Conservation (phyloP, 1,140 invertebrate genomes). For the Wiebesia pumilae region DNA sequence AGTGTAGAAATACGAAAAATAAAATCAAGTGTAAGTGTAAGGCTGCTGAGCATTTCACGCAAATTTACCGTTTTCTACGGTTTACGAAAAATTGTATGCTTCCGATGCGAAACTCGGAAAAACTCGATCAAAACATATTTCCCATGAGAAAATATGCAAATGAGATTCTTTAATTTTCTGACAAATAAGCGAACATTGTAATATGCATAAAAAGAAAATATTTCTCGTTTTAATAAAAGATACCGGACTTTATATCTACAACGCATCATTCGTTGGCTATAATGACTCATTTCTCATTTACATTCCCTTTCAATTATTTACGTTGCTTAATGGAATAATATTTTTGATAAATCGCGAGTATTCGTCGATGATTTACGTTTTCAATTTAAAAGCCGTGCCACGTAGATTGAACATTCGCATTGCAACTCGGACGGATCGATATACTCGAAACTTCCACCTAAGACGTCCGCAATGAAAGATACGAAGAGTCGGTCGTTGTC, state of each 20-base stretch:
- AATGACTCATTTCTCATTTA: no score
- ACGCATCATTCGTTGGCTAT: no score
- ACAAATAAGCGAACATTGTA: not conserved
- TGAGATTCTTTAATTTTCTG: not conserved
- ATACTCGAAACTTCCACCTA: no score
- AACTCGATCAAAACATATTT: not conserved
- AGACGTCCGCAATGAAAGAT: not conserved
- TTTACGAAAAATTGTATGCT: not conserved
- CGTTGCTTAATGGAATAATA: no score
- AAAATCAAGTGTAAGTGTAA: not conserved
- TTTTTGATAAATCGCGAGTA: not conserved
- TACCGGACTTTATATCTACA: no score
- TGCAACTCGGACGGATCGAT: not conserved
- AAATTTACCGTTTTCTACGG: not conserved
- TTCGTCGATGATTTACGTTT: not conserved
- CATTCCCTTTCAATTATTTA: no score
- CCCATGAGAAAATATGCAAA: slow-evolving; percentile 24
- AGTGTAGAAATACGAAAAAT: not conserved
- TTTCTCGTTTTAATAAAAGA: no score
- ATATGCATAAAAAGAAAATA: not conserved
- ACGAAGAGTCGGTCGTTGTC: not conserved
- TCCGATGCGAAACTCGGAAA: not conserved
- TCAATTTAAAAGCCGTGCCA: not conserved
- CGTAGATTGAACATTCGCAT: not conserved
- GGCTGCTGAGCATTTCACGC: not conserved